phyloP scores from a whole-genome alignment of 2,113 vertebrate species.

The Ranitomeya imitator region DNA sequence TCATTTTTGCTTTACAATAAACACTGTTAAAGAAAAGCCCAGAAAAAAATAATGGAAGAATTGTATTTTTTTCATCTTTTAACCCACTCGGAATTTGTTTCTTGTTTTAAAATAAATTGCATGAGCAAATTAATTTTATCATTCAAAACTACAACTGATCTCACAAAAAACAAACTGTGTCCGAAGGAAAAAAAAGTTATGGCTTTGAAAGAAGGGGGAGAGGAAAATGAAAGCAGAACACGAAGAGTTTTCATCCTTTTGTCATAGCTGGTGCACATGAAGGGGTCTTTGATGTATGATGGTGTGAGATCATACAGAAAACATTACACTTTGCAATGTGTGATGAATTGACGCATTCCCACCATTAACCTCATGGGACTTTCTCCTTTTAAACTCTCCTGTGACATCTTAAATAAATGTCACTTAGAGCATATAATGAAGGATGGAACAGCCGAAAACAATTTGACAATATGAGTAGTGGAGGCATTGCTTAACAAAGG shows the following conservation, averaged over 20 bases:
- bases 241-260: background rate
- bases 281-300: background rate
- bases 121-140: too few relatives aligned
- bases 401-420: slow-evolving; percentile 1
- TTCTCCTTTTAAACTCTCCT: background rate
- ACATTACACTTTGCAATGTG: background rate
- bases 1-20: too few relatives aligned
- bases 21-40: too few relatives aligned
- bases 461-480: slow-evolving; percentile 24
- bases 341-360: background rate
- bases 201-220: too few relatives aligned
- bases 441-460: slow-evolving; percentile 13
- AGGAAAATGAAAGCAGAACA: background rate
- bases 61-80: too few relatives aligned
- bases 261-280: background rate
- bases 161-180: too few relatives aligned
- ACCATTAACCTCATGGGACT: slow-evolving; percentile 9
- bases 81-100: too few relatives aligned
- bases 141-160: too few relatives aligned
- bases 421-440: slow-evolving; percentile 21
- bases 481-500: slow-evolving; percentile 46
- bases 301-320: background rate
- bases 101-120: too few relatives aligned
- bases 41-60: too few relatives aligned
- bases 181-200: too few relatives aligned